Percentiles rank a stretch among this genome's conserved stretches.
Conservation (phyloP, 2,797 vertebrate genomes). For the Prionace glauca region DNA sequence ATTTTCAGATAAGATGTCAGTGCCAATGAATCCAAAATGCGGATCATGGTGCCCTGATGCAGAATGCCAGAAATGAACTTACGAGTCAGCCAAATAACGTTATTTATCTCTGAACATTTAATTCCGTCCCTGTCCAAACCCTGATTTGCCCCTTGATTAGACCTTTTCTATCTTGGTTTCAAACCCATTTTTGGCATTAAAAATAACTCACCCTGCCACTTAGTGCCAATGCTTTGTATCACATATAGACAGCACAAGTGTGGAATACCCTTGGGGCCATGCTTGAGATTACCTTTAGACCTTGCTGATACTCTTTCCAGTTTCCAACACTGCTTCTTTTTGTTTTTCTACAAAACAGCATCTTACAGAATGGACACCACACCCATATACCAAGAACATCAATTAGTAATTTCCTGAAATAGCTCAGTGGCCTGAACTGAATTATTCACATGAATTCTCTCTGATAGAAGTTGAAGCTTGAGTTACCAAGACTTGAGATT, state of each 20-base stretch:
- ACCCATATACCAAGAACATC: neutral
- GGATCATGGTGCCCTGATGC: too few species aligned
- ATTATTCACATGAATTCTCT: neutral
- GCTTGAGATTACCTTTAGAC: neutral
- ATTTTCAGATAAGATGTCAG: neutral
- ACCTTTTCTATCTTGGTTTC: neutral
- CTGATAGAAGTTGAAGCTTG: neutral
- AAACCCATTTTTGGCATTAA: neutral
- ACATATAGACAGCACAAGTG: neutral
- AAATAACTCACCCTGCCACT: neutral
- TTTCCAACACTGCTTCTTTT: neutral
- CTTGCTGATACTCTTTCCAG: neutral
- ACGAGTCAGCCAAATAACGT: neutral
- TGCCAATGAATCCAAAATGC: neutral
- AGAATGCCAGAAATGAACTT: neutral
- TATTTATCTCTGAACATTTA: neutral
- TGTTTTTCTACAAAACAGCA: neutral
- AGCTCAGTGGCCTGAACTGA: neutral
- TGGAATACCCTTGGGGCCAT: neutral
- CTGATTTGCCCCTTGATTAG: neutral
- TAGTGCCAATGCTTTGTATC: neutral
- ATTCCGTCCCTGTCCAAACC: neutral
- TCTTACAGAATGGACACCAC: neutral
- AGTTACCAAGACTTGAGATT: neutral
- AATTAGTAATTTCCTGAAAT: neutral